A percentile compares a stretch with the other conserved stretches of the same genome.
These are phyloP conservation scores for Deilephila elpenor DNA, from an alignment of 2,888 invertebrate genomes.

Conservation along the genomic window DNA sequence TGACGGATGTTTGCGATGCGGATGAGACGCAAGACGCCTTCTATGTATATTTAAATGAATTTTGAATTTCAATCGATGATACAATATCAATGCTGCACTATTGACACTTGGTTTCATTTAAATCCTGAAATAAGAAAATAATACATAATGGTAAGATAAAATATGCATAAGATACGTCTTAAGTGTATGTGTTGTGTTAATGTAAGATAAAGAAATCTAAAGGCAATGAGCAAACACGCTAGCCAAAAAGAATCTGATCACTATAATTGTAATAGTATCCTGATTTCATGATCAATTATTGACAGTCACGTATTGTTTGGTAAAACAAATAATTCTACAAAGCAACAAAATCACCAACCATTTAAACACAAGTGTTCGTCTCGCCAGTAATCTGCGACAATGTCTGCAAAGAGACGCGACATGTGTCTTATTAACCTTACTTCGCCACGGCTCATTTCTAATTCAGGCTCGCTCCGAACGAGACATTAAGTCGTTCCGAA, in stretches of 20 bases:
- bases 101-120: no score
- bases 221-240: no score
- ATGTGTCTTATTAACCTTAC: constrained; percentile 78
- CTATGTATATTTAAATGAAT: constrained; percentile 48
- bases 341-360: neutral
- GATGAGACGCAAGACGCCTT: constrained; percentile 82
- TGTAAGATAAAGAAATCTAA: no score
- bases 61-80: no score
- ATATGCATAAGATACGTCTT: no score
- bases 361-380: neutral
- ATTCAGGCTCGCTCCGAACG: constrained; percentile 75
- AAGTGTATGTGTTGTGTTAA: no score
- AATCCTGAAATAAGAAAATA: no score
- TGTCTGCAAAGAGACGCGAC: constrained; percentile 57
- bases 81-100: no score
- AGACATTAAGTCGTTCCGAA: constrained; percentile 78
- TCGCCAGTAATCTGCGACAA: constrained; percentile 42
- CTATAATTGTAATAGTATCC: no score
- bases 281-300: no score
- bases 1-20: constrained; percentile 83
- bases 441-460: constrained; percentile 77
- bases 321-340: neutral
- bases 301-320: neutral
- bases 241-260: no score
- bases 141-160: no score